Evolutionary conservation across 2,113 vertebrate genomes (phyloP), one percentile per base, ranked within the genome.

Genomic region (Scortum barcoo): DNA sequence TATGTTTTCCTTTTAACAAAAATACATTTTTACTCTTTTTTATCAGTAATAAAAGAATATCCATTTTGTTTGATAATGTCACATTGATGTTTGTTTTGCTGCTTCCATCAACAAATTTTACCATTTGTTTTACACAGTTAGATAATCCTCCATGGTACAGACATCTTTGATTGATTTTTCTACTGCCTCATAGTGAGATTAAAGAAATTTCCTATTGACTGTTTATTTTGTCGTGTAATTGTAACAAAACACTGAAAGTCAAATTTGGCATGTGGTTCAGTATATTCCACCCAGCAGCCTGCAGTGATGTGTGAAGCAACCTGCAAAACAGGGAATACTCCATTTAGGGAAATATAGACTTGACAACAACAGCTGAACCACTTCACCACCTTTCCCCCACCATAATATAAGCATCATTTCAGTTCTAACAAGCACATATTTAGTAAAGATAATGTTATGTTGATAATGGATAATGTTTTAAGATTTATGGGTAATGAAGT

Each of bases 131-230:
- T 20, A 33, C 9, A 53, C 51, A 28, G 19, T 42, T 14, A 36
- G 33, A 6, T 6, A 20, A 9, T 38, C 7, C 14, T 57, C 26
- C 1, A 5, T 26, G 28, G 42, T 50, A 38, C 30, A 68, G 30
- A 61, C 26, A 78, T 79, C 1, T 60, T 42, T n/a, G n/a, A 30
- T 78, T 22, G 16, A 20, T 79, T 53, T 30, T 17, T 51, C 3
- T 5, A 13, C 28, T 26, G 22, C 5, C 50, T 76, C 16, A 24
- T 66, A n/a, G 24, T 22, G 0, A 66, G 13, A 57, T 67, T 56
- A n/a, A 42, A 56, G n/a, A 66, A 22, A 36, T 48, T 26, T 33
- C 1, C 1, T 28, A 28, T 4, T 51, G 46, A 42, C 19, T 46
- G 3, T 50, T 51, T 78, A 8, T 24, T 54, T 56, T 54, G n/a